Evolutionary conservation across 2,797 vertebrate species (phyloP).

Genomic region (Poecilia gillii): DNA sequence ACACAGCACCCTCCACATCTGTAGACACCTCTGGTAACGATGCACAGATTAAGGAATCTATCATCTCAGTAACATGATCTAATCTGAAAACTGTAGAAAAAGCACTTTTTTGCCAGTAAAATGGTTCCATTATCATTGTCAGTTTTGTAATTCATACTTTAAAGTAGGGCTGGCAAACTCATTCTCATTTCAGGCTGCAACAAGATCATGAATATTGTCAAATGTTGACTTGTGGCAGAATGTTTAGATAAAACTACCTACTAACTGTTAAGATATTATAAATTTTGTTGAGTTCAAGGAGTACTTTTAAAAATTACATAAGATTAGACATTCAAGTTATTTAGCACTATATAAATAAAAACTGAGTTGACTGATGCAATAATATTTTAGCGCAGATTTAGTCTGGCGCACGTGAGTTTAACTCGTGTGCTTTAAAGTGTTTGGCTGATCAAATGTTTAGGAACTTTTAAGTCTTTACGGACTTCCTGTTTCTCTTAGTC

Average conservation of each 20-base stretch:
- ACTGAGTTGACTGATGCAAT: too few species aligned
- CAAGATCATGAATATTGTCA: too few species aligned
- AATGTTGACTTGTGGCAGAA: too few species aligned
- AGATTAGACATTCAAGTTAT: too few species aligned
- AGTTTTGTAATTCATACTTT: not conserved
- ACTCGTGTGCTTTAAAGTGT: not conserved
- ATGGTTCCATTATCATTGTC: not conserved
- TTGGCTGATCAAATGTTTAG: not conserved
- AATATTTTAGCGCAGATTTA: too few species aligned
- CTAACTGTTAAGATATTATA: too few species aligned
- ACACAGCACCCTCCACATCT: not conserved
- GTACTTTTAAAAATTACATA: too few species aligned
- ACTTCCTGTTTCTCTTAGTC: not conserved
- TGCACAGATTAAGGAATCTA: not conserved
- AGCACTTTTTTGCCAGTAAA: not conserved
- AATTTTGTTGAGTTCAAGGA: too few species aligned
- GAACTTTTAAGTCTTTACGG: not conserved
- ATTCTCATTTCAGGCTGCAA: too few species aligned
- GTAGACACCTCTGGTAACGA: not conserved
- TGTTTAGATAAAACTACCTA: too few species aligned
- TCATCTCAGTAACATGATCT: not conserved
- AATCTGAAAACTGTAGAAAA: not conserved
- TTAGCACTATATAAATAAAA: too few species aligned
- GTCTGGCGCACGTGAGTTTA: too few species aligned
- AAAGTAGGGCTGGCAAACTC: not conserved